A percentile compares a stretch with the other conserved stretches of the same genome.
Evolutionary conservation across 2,113 vertebrate species (phyloP).

Genomic region (Atrichornis clamosus): DNA sequence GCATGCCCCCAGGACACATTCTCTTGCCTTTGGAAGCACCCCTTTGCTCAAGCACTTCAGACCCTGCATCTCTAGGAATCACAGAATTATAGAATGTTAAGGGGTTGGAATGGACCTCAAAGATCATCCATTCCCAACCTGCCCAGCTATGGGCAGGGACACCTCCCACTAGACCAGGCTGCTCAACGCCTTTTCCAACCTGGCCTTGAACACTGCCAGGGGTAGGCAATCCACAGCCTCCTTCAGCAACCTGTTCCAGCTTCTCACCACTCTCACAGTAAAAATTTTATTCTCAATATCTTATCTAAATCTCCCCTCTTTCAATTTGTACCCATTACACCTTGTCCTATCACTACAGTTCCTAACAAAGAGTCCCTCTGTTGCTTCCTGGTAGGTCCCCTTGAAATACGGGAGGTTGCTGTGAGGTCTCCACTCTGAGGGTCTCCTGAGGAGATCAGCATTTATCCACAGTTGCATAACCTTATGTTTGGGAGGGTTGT

Average conservation of each 20-base stretch:
- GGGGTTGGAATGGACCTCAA: not conserved
- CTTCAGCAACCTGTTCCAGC: not conserved
- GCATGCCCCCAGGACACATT: too few relatives aligned
- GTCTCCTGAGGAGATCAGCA: not conserved
- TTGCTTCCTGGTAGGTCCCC: too few relatives aligned
- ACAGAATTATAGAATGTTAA: not conserved
- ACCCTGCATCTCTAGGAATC: not conserved
- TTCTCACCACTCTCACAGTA: not conserved
- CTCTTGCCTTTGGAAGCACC: not conserved
- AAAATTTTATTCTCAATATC: not conserved
- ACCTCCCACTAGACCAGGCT: not conserved
- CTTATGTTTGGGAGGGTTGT: rapidly evolving
- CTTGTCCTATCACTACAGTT: not conserved
- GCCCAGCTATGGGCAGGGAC: not conserved
- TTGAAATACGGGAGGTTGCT: not conserved
- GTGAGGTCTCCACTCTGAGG: not conserved
- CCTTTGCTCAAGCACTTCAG: not conserved
- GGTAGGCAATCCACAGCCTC: not conserved
- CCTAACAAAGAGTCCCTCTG: not conserved
- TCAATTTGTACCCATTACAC: not conserved
- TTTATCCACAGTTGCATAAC: not conserved
- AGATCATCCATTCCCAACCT: not conserved
- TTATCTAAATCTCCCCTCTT: not conserved
- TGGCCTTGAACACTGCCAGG: not conserved
- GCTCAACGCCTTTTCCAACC: not conserved